phyloP scores from a whole-genome alignment of 2,797 vertebrate genomes.

The Hozukius guyotensis region DNA sequence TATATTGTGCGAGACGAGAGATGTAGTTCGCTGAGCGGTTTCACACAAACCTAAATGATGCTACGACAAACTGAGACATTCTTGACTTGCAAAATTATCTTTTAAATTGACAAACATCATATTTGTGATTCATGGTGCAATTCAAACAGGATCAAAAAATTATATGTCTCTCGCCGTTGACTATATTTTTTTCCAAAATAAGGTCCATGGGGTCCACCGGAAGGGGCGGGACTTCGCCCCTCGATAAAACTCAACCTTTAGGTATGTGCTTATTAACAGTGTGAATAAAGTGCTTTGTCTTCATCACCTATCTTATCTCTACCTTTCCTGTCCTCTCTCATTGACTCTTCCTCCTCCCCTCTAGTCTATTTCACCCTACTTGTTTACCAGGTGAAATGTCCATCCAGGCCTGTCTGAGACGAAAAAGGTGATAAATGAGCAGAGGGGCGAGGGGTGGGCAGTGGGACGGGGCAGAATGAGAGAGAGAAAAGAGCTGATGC shows the following conservation, averaged over 20 bases:
- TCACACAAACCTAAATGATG: too few species aligned
- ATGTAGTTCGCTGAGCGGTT: too few species aligned
- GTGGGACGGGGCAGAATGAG: not conserved
- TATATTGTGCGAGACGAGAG: too few species aligned
- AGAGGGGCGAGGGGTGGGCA: conserved; percentile 23
- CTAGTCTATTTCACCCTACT: conserved; percentile 22
- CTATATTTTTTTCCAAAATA: too few species aligned
- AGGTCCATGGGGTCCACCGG: too few species aligned
- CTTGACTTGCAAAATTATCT: too few species aligned
- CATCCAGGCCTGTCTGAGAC: conserved; percentile 19
- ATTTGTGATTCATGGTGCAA: too few species aligned
- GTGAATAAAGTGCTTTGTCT: not conserved
- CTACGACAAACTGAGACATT: too few species aligned
- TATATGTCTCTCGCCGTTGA: too few species aligned
- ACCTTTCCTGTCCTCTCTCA: not conserved
- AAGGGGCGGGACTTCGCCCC: not conserved
- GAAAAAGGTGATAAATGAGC: conserved; percentile 58
- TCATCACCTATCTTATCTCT: not conserved
- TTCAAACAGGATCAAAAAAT: too few species aligned
- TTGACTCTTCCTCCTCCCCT: conserved; percentile 15
- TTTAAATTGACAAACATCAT: too few species aligned
- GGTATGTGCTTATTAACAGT: conserved; percentile 6
- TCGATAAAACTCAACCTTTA: not conserved
- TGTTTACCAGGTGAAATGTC: conserved; percentile 44
- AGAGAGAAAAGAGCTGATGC: conserved; percentile 29